Evolutionary conservation across 2,888 invertebrate genomes (phyloP), one percentile per base, ranked within the genome.

Genomic region (Galeopsomyia nigrocyanea): DNA sequence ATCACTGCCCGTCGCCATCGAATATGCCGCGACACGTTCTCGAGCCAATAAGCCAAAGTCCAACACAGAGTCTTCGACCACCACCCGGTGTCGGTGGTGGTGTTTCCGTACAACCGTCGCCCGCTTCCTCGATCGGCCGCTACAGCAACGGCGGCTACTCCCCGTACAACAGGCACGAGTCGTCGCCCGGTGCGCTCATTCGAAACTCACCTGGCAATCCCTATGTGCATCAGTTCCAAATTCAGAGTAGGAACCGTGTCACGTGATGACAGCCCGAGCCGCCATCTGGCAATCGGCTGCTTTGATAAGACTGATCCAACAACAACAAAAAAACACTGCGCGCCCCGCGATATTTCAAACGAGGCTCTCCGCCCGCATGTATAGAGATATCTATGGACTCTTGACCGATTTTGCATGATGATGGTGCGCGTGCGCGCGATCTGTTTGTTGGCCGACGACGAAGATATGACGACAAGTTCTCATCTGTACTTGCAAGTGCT

Each of bases 11-110:
- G 0, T 84, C 85, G 67, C 82, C 39, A 10, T 7, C 84, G 10
- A 82, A 77, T 61, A 84, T 85, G 84, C 84, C 85, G 3, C 77
- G 84, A 2, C 86, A 85, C 76, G 82, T 85, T 6, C 78, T 86
- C 62, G 86, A 86, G 73, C 82, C 85, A 3, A 86, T 86, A 71
- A 84, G 83, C 0, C 86, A 86, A 71, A 85, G 85, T 64, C 86
- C 86, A 3, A 86, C 86, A 0, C 85, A 84, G 73, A 83, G 81
- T 55, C 51, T 82, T 51, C 84, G 82, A 68, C 80, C 83, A 0
- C 79, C 82, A 19, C 81, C 82, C 1, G 80, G 80, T 10, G 39
- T 7, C 7, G 39, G 1, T 39, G 26, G 76, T 79, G 13, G 80
- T 82, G 21, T 82, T 63, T 46, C 74, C 74, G 26, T 3, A 65